Evolutionary conservation across 2,797 vertebrate genomes (phyloP), one percentile per base, ranked within the genome.

Genomic region (Anabas testudineus): DNA sequence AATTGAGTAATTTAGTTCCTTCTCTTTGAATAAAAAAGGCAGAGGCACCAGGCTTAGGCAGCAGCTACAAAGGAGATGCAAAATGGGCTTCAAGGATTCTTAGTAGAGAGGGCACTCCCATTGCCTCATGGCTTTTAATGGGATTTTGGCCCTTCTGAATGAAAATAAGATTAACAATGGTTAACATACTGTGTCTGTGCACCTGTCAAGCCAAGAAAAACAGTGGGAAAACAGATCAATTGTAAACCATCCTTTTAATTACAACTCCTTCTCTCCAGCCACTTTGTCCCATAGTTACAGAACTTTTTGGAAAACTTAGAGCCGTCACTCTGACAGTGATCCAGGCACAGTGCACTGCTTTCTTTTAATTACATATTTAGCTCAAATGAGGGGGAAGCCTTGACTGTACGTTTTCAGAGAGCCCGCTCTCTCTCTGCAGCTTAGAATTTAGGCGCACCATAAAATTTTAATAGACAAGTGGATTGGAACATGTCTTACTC

Each of bases 311-410:
- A 72, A 45, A 51, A 32, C 32, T 68, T 42, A 4, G 7, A 1
- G 18, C 43, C 18, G 45, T 49, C 37, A 53, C 42, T 55, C 52
- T 59, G 69, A 56, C 75, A 65, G 37, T 75, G 64, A 69, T 70
- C 65, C 22, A 39, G 53, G 5, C 49, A 45, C 39, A 61, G 19
- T 5, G 39, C 21, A 43, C 49, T 53, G 37, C 64, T 62, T 77
- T 42, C 64, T 61, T 87, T 85, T 85, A 81, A 88, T 90, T 71
- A 68, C 76, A 63, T 70, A 81, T 80, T 81, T 85, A 81, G 56
- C 59, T 79, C 28, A 67, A 45, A 73, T 42, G 48, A 42, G 21
- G n/a, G 53, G 65, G 32, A 37, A 26, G 39, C 19, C 52, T 80
- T 60, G 43, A 61, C 66, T 79, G 26, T 54, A 48, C 60, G 28